Conservation (phyloP, 2,113 vertebrate species). For the Bos taurus region DNA sequence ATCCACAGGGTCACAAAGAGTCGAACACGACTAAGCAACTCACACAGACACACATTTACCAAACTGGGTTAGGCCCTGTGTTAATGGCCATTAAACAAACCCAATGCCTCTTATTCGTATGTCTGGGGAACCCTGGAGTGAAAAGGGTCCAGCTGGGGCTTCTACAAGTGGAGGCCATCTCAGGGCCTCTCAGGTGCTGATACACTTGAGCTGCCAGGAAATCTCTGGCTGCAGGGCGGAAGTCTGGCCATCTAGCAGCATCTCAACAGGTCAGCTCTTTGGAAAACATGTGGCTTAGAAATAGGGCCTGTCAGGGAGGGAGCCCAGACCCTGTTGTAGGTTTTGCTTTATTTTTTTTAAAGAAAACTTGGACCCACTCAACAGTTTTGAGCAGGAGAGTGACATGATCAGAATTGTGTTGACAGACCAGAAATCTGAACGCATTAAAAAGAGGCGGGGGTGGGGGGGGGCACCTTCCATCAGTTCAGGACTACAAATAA, state of each 20-base stretch:
- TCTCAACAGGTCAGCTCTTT: neutral
- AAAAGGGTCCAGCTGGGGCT: neutral
- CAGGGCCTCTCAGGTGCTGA: neutral
- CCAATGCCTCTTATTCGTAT: neutral
- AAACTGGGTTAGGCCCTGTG: neutral
- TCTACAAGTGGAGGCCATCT: neutral
- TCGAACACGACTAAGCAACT: neutral
- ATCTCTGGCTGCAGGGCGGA: neutral
- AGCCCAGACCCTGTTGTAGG: neutral
- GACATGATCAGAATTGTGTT: constrained; percentile 33
- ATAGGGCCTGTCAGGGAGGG: neutral
- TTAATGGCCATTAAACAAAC: neutral
- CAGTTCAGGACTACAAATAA: constrained; percentile 55
- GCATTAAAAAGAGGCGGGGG: neutral
- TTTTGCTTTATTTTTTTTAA: neutral
- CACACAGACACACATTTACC: neutral
- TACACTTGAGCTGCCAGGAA: neutral
- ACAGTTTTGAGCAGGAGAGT: constrained; percentile 20
- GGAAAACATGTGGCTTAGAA: neutral
- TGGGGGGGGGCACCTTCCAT: neutral
- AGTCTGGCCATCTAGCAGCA: neutral
- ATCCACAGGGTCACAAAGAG: neutral
- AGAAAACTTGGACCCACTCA: constrained; percentile 51
- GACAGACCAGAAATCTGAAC: constrained; percentile 56
- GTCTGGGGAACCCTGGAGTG: neutral